Percentiles rank a stretch among this genome's conserved stretches.
These are phyloP conservation scores for Pseudomyrmex gracilis DNA, from an alignment of 1,140 invertebrate genomes.

Conservation along the genomic window DNA sequence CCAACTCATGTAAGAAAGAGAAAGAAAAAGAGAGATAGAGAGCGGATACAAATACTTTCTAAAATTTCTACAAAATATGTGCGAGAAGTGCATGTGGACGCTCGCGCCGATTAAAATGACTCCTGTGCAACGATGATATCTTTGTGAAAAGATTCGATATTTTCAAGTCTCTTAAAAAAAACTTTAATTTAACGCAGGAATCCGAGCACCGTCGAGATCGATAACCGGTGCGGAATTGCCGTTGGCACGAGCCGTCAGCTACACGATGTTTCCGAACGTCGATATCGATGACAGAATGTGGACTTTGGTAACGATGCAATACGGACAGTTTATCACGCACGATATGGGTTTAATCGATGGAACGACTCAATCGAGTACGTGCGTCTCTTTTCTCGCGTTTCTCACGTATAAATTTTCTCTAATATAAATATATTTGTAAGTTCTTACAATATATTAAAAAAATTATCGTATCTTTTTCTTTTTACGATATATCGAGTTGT, in stretches of 20 bases:
- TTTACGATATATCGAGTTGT: neutral
- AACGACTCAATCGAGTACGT: conserved; percentile 90
- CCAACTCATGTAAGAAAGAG: neutral
- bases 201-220: conserved; percentile 88
- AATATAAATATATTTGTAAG: too few relatives aligned
- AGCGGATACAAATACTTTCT: neutral
- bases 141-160: neutral
- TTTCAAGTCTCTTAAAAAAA: neutral
- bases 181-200: conserved; percentile 83
- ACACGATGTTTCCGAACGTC: conserved; percentile 89
- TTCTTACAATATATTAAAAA: too few relatives aligned
- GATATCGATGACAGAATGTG: conserved; percentile 88
- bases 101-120: neutral
- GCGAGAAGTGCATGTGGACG: neutral
- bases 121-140: too few relatives aligned
- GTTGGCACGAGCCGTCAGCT: conserved; percentile 89
- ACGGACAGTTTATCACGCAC: conserved; percentile 95
- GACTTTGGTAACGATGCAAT: conserved; percentile 93
- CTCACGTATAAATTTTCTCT: too few relatives aligned
- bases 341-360: conserved; percentile 92
- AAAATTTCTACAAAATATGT: neutral
- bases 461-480: neutral
- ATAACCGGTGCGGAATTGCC: conserved; percentile 89
- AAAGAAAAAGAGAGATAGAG: too few relatives aligned
- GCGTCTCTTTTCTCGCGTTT: too few relatives aligned